Evolutionary conservation across 2,113 vertebrate genomes (phyloP).

Genomic region (Acrocephalus kingi): DNA sequence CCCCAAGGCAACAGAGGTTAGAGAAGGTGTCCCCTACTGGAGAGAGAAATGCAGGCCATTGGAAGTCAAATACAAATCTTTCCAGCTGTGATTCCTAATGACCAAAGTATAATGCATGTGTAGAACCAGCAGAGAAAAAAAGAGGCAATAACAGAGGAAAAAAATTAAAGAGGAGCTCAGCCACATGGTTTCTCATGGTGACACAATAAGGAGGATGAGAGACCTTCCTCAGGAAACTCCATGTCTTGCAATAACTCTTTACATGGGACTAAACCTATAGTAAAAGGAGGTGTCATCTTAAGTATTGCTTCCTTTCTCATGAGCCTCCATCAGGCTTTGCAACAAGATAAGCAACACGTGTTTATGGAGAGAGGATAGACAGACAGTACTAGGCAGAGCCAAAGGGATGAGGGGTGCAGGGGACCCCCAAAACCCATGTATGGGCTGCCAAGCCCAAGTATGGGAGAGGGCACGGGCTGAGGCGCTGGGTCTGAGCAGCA

Average conservation of each 20-base stretch:
- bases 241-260: not conserved
- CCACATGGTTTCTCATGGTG: accelerated
- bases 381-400: accelerated
- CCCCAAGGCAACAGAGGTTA: slow-evolving; percentile 56
- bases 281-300: not conserved
- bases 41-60: not conserved
- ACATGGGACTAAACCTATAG: not conserved
- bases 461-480: not conserved
- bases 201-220: not conserved
- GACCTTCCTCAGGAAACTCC: not conserved
- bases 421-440: not conserved
- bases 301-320: not conserved
- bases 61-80: slow-evolving; percentile 29
- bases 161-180: not conserved
- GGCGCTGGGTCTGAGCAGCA: accelerated
- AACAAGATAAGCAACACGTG: accelerated
- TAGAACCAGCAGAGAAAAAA: not conserved
- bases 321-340: not conserved
- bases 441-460: not conserved
- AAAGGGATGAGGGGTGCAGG: no score
- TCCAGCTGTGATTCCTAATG: slow-evolving; percentile 46
- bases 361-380: not conserved
- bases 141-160: not conserved
- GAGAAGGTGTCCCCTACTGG: slow-evolving; percentile 17
- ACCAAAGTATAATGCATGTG: not conserved